A percentile compares a stretch with the other conserved stretches of the same genome.
phyloP scores from a whole-genome alignment of 2,797 vertebrate species.

The Tachyglossus aculeatus region DNA sequence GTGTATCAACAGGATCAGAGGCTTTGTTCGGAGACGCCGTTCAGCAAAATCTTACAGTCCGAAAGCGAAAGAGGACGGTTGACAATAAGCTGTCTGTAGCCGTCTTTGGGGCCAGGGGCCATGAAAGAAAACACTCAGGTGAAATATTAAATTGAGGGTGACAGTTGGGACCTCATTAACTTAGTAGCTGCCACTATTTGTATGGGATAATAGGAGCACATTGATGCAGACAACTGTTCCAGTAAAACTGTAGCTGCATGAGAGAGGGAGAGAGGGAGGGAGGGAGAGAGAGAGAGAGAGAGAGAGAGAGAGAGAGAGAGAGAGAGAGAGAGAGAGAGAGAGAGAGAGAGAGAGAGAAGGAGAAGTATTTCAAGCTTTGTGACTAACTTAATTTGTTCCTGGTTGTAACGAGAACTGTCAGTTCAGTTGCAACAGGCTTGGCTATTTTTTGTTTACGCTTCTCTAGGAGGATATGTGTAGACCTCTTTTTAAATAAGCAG shows the following conservation, averaged over 20 bases:
- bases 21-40: slow-evolving; percentile 12
- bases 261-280: no score
- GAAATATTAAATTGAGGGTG: slow-evolving; percentile 25
- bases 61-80: not conserved
- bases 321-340: no score
- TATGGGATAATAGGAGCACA: not conserved
- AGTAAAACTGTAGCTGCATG: not conserved
- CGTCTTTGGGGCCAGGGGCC: slow-evolving; percentile 15
- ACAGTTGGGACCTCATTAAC: slow-evolving; percentile 23
- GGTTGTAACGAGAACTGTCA: slow-evolving; percentile 19
- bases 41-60: not conserved
- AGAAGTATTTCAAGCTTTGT: slow-evolving; percentile 20
- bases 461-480: no score
- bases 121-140: slow-evolving; percentile 22
- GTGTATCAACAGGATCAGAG: not conserved
- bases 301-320: not conserved
- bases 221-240: not conserved
- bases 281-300: not conserved
- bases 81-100: not conserved
- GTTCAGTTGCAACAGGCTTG: not conserved
- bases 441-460: slow-evolving; percentile 2
- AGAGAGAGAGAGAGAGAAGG: no score
- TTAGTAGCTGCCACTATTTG: slow-evolving; percentile 30
- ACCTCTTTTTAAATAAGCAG: no score
- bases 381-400: slow-evolving; percentile 19